These are phyloP conservation scores for Palaemon carinicauda DNA, from an alignment of 1,140 invertebrate species.

Conservation along the genomic window DNA sequence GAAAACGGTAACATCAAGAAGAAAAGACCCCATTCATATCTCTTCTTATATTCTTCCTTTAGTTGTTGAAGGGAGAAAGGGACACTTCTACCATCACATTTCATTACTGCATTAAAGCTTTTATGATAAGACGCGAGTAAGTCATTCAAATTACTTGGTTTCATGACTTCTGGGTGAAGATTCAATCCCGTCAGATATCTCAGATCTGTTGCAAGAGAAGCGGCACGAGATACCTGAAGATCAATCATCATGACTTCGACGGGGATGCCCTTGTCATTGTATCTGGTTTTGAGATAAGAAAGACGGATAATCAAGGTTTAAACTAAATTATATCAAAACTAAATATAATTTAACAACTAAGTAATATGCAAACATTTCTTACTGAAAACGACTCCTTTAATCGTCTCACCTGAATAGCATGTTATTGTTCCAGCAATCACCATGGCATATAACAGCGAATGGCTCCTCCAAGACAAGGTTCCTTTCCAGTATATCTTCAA, in stretches of 20 bases:
- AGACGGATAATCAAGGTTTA: background rate
- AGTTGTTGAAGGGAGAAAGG: background rate
- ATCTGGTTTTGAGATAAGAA: background rate
- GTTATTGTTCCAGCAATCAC: conserved; percentile 32
- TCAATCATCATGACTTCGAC: conserved; percentile 39
- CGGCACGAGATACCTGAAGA: background rate
- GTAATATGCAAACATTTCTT: too few relatives aligned
- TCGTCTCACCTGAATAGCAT: conserved; percentile 28
- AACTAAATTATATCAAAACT: too few relatives aligned
- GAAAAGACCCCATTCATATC: too few relatives aligned
- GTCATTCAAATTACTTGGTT: background rate
- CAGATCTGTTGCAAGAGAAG: conserved; percentile 6
- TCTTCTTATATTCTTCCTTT: too few relatives aligned
- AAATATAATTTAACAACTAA: too few relatives aligned
- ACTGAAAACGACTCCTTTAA: background rate
- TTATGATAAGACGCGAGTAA: conserved; percentile 22
- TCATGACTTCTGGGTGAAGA: conserved; percentile 7
- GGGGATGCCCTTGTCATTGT: background rate
- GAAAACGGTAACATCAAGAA: too few relatives aligned
- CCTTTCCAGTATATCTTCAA: background rate
- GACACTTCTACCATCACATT: background rate
- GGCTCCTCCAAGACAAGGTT: background rate
- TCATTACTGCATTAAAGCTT: conserved; percentile 1
- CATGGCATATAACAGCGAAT: conserved; percentile 2
- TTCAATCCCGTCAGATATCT: conserved; percentile 32